A percentile compares a stretch with the other conserved stretches of the same genome.
phyloP scores from a whole-genome alignment of 2,797 vertebrate species.

The Anguilla megastoma region DNA sequence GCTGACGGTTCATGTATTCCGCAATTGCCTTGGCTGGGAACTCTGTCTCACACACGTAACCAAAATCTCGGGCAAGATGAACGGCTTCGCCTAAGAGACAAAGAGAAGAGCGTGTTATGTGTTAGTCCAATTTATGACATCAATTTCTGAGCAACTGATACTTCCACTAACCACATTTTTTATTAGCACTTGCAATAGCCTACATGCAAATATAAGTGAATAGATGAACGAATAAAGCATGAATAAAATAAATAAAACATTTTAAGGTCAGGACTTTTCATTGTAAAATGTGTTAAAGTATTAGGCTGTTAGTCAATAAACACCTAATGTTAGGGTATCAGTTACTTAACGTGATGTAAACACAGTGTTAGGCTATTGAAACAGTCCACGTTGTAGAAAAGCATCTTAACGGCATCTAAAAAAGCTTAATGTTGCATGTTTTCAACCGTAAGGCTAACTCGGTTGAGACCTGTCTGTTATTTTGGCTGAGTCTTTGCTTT shows the following conservation, averaged over 20 bases:
- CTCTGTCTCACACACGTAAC: conserved; percentile 98
- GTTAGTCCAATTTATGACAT: conserved; percentile 56
- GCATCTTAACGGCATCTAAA: conserved; percentile 75
- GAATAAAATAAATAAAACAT: conserved; percentile 30
- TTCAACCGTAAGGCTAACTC: conserved; percentile 79
- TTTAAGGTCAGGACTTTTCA: conserved; percentile 48
- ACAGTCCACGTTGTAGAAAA: conserved; percentile 60
- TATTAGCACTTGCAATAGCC: conserved; percentile 36
- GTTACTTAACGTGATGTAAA: conserved; percentile 57
- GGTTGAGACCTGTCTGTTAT: conserved; percentile 77
- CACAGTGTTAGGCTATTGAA: conserved; percentile 47
- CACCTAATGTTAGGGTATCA: conserved; percentile 47
- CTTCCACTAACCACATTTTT: conserved; percentile 51
- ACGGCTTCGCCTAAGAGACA: conserved; percentile 90
- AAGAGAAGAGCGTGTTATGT: conserved; percentile 62
- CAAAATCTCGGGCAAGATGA: conserved; percentile 98
- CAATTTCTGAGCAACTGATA: conserved; percentile 61
- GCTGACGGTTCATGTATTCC: conserved; percentile 99
- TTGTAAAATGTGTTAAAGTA: conserved; percentile 32
- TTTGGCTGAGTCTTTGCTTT: conserved; percentile 86
- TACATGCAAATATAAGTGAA: conserved; percentile 23
- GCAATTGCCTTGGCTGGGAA: conserved; percentile 99
- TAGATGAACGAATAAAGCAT: not conserved
- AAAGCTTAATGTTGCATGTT: conserved; percentile 74
- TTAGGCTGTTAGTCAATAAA: conserved; percentile 37